Conservation (phyloP, 2,113 vertebrate species). For the Motacilla alba region DNA sequence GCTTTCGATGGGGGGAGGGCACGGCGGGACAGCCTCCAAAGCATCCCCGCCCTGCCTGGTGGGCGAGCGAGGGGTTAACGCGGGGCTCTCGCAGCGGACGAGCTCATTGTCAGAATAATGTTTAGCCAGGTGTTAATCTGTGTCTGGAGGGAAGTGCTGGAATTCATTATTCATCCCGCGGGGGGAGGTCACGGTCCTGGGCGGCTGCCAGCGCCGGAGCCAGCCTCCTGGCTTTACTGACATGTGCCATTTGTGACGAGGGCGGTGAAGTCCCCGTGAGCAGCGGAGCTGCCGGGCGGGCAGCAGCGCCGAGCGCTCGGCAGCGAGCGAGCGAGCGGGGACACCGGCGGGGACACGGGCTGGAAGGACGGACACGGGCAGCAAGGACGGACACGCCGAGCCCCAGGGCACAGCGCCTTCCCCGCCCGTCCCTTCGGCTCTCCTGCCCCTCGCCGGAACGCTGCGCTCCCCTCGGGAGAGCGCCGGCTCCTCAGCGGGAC, state of each 20-base stretch:
- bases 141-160: slow-evolving; percentile 71
- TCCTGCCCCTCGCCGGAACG: accelerated
- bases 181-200: slow-evolving; percentile 72
- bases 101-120: slow-evolving; percentile 73
- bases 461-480: neutral
- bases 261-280: slow-evolving; percentile 56
- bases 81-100: neutral
- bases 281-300: slow-evolving; percentile 79
- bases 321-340: neutral
- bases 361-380: neutral
- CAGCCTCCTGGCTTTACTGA: slow-evolving; percentile 79
- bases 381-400: neutral
- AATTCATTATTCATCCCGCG: slow-evolving; percentile 74
- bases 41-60: neutral
- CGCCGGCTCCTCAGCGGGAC: neutral
- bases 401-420: neutral
- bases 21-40: neutral
- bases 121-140: slow-evolving; percentile 82
- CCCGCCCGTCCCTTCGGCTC: neutral
- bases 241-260: slow-evolving; percentile 80
- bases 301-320: slow-evolving; percentile 10
- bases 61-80: slow-evolving; percentile 55
- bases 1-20: neutral
- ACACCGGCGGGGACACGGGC: neutral
- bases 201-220: slow-evolving; percentile 65